Base-by-base conservation (phyloP, 1,140 invertebrate genomes). In the Venturia canescens region DNA sequence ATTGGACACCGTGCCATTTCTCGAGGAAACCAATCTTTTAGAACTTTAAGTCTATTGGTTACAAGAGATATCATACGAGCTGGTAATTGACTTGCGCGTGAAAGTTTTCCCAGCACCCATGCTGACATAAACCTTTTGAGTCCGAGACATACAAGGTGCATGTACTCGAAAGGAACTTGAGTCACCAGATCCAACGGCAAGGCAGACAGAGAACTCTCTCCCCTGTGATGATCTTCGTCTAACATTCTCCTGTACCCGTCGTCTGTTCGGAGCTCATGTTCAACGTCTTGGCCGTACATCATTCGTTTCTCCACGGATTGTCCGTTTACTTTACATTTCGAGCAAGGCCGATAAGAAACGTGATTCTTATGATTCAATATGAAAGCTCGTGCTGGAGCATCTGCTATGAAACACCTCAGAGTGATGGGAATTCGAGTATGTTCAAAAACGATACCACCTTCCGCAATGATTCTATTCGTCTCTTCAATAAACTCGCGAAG, bases 161-260 rank as follows among this genome's bases (percentile, higher is more conserved):
- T 85, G 18, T 81, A 83, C 0, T 86, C 85, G 76, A 84, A 85
- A 27, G 83, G 82, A 3, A 82, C 82, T 63, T 84, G 69, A 15
- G 72, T 63, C 16, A 85, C 83, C 29, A 86, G 44, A 71, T 81
- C 69, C 1, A 85, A 80, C 31, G 80, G 81, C 16, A 86, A 76
- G 0, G 80, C n/a, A 4, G 34, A 69, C 27, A 87, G 77, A 1
- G 84, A 66, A 60, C 77, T 80, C 23, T 23, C 26, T 13, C 82
- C 38, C 34, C 83, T 83, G 48, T 83, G 83, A 78, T 86, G 85
- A 31, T 81, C 50, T 38, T 79, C 60, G 31, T 84, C 77, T 16
- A 66, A 29, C 75, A 72, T 13, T 38, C 63, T 34, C 21, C 21
- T 3, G 66, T 84, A 86, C 44, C 85, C 79, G 13, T 78, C 53